phyloP scores from a whole-genome alignment of 2,113 vertebrate species.

The Mohoua ochrocephala region DNA sequence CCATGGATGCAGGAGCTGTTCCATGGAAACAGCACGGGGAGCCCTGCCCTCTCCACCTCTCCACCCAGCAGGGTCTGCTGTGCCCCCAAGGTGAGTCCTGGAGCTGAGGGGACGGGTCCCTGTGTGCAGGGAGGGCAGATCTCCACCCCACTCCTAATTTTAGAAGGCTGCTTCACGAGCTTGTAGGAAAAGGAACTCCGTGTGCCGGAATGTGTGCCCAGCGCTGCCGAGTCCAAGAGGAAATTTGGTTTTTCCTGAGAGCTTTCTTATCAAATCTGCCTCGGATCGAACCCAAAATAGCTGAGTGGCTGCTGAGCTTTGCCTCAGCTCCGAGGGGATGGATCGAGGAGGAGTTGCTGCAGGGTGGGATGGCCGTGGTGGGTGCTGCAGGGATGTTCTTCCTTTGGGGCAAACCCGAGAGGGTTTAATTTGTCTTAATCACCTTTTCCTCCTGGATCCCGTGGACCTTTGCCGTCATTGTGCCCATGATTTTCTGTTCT shows the following conservation, averaged over 20 bases:
- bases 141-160: constrained; percentile 40
- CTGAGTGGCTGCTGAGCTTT: neutral
- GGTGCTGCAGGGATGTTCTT: neutral
- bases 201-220: constrained; percentile 41
- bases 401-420: neutral
- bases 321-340: neutral
- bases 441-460: neutral
- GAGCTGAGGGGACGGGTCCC: neutral
- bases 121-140: neutral
- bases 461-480: neutral
- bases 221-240: constrained; percentile 28
- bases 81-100: neutral
- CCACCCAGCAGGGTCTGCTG: neutral
- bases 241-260: constrained; percentile 63
- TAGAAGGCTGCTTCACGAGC: constrained; percentile 21
- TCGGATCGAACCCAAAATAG: constrained; percentile 39
- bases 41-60: neutral
- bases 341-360: neutral
- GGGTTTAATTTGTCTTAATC: neutral
- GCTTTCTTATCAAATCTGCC: constrained; percentile 64
- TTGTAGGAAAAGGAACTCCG: constrained; percentile 41
- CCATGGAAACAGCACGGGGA: neutral
- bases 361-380: neutral
- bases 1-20: neutral
- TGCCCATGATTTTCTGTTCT: neutral